These are phyloP conservation scores for Amphipoea lucens DNA, from an alignment of 2,888 invertebrate species.

Conservation along the genomic window DNA sequence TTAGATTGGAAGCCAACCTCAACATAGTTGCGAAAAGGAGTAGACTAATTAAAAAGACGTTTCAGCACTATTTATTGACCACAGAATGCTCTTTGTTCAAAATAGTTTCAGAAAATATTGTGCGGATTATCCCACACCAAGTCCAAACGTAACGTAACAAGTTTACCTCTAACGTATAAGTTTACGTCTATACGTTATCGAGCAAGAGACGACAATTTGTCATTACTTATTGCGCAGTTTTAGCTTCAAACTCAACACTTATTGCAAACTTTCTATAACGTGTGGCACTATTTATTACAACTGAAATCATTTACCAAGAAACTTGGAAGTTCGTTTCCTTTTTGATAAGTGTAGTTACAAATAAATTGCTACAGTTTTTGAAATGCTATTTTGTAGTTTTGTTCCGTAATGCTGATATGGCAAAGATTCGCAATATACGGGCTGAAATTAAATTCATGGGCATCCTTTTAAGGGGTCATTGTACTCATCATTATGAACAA, in stretches of 20 bases:
- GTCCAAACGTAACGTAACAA: slow-evolving; percentile 7
- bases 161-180: slow-evolving; percentile 23
- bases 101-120: neutral
- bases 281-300: slow-evolving; percentile 60
- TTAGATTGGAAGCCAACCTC: too few relatives aligned
- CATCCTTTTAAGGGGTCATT: too few relatives aligned
- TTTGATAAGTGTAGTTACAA: slow-evolving; percentile 27
- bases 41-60: too few relatives aligned
- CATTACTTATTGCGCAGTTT: slow-evolving; percentile 52
- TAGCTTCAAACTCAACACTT: slow-evolving; percentile 58
- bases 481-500: too few relatives aligned
- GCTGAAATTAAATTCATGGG: too few relatives aligned
- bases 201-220: slow-evolving; percentile 43
- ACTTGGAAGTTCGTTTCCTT: slow-evolving; percentile 39
- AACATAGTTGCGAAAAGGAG: too few relatives aligned
- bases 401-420: neutral
- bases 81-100: neutral
- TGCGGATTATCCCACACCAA: neutral
- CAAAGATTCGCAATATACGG: neutral
- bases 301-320: slow-evolving; percentile 54
- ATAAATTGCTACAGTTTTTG: slow-evolving; percentile 39
- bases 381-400: slow-evolving; percentile 13
- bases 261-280: slow-evolving; percentile 53
- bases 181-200: slow-evolving; percentile 30
- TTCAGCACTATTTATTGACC: too few relatives aligned